Evolutionary conservation across 2,797 vertebrate genomes (phyloP).

Genomic region (Pitangus sulphuratus): DNA sequence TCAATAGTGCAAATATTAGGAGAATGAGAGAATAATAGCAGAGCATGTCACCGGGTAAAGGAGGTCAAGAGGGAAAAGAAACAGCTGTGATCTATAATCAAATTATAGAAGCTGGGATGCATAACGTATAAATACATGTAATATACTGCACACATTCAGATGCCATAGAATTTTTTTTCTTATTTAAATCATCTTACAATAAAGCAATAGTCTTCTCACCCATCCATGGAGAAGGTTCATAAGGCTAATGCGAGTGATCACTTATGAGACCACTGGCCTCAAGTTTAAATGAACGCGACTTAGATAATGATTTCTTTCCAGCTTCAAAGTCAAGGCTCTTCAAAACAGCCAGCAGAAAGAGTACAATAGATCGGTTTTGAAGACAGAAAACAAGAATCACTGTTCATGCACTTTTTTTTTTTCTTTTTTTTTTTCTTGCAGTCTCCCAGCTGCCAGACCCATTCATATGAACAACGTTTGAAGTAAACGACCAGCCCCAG

Average conservation of each 20-base stretch:
- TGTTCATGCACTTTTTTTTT: conserved; percentile 35
- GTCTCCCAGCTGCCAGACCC: conserved; percentile 59
- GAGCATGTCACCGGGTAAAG: not conserved
- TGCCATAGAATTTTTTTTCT: not conserved
- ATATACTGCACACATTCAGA: not conserved
- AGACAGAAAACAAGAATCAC: conserved; percentile 66
- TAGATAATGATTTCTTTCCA: conserved; percentile 48
- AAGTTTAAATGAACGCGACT: conserved; percentile 5
- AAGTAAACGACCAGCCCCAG: conserved; percentile 65
- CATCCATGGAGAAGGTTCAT: conserved; percentile 7
- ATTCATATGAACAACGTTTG: conserved; percentile 60
- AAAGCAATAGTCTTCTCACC: not conserved
- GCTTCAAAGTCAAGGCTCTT: conserved; percentile 59
- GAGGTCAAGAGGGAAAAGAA: conserved; percentile 18
- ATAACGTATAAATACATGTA: not conserved
- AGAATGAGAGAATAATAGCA: not conserved
- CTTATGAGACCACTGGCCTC: conserved; percentile 20
- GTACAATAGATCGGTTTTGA: conserved; percentile 60
- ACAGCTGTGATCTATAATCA: not conserved
- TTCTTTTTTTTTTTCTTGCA: not conserved
- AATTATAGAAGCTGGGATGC: not conserved
- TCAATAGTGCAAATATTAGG: not conserved
- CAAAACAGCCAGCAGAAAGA: conserved; percentile 59
- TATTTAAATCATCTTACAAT: not conserved
- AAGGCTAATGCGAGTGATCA: conserved; percentile 37